A percentile compares a stretch with the other conserved stretches of the same genome.
phyloP scores from a whole-genome alignment of 2,113 vertebrate genomes.

The Catharus bicknelli region DNA sequence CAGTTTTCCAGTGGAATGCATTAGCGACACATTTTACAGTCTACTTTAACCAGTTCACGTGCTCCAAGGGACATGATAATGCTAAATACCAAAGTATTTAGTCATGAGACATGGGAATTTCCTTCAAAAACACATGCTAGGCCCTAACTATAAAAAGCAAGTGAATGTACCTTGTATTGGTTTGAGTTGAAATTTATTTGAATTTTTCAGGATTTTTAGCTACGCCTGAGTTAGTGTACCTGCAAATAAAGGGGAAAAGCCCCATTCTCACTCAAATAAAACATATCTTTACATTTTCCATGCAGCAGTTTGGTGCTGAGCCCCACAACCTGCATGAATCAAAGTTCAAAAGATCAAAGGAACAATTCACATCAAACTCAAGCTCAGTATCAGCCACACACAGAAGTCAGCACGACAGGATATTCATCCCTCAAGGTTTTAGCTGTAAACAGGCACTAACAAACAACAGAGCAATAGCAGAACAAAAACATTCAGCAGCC shows the following conservation, averaged over 20 bases:
- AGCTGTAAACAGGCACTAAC: constrained; percentile 7
- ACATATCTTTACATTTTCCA: not conserved
- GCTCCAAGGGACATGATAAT: not conserved
- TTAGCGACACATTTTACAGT: not conserved
- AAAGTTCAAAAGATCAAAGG: not conserved
- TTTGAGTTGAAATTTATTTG: not conserved
- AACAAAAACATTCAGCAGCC: constrained; percentile 25
- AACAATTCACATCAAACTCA: not conserved
- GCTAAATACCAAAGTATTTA: not conserved
- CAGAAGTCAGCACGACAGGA: not conserved
- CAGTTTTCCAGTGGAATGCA: not conserved
- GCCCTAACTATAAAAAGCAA: not conserved
- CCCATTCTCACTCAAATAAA: not conserved
- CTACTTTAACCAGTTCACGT: not conserved
- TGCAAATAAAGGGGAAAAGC: not conserved
- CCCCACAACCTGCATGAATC: not conserved
- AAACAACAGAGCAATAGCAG: constrained; percentile 30
- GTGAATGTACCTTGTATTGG: not conserved
- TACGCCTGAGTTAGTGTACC: not conserved
- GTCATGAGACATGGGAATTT: not conserved
- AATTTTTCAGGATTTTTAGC: not conserved
- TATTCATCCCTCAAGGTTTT: not conserved
- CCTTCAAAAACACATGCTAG: not conserved
- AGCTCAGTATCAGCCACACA: not conserved
- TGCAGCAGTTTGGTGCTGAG: not conserved